Conservation (phyloP, 2,113 vertebrate species). For the Tenrec ecaudatus region DNA sequence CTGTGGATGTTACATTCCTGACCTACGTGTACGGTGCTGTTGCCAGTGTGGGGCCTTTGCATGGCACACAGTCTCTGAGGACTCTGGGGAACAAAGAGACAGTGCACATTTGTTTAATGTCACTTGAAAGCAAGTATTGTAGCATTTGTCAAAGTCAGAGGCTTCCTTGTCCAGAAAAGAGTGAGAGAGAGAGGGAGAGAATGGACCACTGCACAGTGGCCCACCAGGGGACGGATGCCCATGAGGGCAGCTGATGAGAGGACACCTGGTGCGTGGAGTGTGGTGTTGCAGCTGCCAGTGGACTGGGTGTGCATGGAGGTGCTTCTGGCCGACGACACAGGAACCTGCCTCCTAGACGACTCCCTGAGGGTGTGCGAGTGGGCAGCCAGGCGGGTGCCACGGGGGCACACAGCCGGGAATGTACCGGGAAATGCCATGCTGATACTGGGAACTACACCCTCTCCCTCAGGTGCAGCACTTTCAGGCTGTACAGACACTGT, state of each 20-base stretch:
- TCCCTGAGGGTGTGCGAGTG: constrained; percentile 81
- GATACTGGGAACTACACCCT: constrained; percentile 82
- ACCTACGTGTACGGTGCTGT: constrained; percentile 96
- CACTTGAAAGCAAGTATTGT: constrained; percentile 91
- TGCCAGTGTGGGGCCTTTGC: constrained; percentile 89
- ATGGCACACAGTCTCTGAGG: constrained; percentile 86
- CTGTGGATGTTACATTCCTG: constrained; percentile 91
- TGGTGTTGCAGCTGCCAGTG: constrained; percentile 59
- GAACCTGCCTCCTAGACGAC: constrained; percentile 84
- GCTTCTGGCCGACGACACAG: constrained; percentile 85
- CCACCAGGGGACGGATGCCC: constrained; percentile 48
- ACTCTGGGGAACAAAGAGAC: constrained; percentile 91
- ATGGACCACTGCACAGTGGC: constrained; percentile 77
- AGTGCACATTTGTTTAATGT: constrained; percentile 90
- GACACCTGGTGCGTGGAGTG: constrained; percentile 69
- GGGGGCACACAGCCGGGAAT: constrained; percentile 83
- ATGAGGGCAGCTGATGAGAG: constrained; percentile 78
- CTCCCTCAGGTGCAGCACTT: constrained; percentile 83
- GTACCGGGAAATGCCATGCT: constrained; percentile 82
- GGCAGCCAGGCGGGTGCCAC: constrained; percentile 67
- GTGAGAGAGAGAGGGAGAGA: constrained; percentile 68
- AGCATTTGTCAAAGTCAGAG: constrained; percentile 87
- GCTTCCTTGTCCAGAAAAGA: constrained; percentile 88
- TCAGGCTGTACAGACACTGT: constrained; percentile 86
- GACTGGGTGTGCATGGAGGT: constrained; percentile 86